phyloP scores from a whole-genome alignment of 2,113 vertebrate genomes.

The Setophaga coronata region DNA sequence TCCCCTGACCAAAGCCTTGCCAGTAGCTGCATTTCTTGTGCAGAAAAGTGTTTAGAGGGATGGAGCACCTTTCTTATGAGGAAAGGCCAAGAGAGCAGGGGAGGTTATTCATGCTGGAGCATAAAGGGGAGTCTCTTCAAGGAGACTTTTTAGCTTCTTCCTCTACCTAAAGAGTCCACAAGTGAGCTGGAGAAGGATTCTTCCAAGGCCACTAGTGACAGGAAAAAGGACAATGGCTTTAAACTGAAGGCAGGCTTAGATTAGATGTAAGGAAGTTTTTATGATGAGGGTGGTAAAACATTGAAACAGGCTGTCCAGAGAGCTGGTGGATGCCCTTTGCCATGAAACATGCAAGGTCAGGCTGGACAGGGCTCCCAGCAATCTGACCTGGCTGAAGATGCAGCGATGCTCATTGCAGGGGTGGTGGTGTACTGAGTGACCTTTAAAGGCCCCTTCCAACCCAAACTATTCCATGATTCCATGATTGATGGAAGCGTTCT shows the following conservation, averaged over 20 bases:
- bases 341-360: neutral
- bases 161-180: neutral
- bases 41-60: neutral
- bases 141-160: neutral
- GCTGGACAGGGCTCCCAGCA: fast-evolving
- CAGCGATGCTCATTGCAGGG: fast-evolving
- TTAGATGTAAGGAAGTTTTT: neutral
- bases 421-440: too few relatives aligned
- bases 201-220: too few relatives aligned
- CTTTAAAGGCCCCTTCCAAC: neutral
- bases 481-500: neutral
- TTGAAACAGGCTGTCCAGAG: neutral
- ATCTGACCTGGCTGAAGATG: neutral
- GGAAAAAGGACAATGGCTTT: neutral
- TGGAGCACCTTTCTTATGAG: neutral
- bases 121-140: neutral
- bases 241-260: neutral
- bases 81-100: neutral
- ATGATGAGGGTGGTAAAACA: neutral
- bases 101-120: neutral
- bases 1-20: neutral
- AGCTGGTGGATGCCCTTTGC: neutral
- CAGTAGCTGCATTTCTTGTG: neutral
- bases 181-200: neutral
- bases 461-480: neutral